These are phyloP conservation scores for Campopleginae sp. DNA, from an alignment of 2,888 invertebrate genomes.

Conservation along the genomic window DNA sequence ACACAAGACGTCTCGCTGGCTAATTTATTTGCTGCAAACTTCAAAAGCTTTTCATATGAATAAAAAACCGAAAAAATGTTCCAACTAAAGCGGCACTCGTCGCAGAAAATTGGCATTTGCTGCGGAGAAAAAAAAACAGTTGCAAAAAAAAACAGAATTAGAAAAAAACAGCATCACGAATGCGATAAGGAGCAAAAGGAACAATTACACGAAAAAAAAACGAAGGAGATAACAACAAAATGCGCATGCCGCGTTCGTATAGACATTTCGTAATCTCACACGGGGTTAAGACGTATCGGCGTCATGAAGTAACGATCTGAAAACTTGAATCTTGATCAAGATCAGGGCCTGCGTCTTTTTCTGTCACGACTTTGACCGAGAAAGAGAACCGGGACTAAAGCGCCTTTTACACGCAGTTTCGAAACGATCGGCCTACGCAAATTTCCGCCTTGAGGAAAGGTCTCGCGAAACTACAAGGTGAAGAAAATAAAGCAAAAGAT, in stretches of 20 bases:
- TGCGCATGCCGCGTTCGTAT: constrained; percentile 9
- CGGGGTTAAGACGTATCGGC: constrained; percentile 7
- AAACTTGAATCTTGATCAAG: constrained; percentile 40
- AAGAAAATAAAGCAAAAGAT: neutral
- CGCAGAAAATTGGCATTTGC: neutral
- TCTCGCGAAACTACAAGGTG: constrained; percentile 8
- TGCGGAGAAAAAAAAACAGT: neutral
- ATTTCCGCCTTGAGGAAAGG: constrained; percentile 11
- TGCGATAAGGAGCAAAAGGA: neutral
- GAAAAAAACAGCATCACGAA: neutral
- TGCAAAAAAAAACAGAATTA: neutral
- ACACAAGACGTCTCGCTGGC: constrained; percentile 52
- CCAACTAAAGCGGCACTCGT: neutral
- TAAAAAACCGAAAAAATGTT: neutral
- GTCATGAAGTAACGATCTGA: constrained; percentile 9
- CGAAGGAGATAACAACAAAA: neutral
- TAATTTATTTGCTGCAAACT: constrained; percentile 33
- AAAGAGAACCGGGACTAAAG: constrained; percentile 6
- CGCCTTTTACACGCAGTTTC: neutral
- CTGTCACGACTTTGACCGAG: constrained; percentile 39
- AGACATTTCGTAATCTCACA: constrained; percentile 7
- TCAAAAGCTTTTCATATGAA: neutral
- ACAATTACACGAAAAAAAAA: neutral
- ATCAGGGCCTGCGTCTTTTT: constrained; percentile 39
- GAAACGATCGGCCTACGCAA: constrained; percentile 1